A percentile compares a stretch with the other conserved stretches of the same genome.
Evolutionary conservation across 1,140 invertebrate genomes (phyloP).

Genomic region (Bombus waltoni): DNA sequence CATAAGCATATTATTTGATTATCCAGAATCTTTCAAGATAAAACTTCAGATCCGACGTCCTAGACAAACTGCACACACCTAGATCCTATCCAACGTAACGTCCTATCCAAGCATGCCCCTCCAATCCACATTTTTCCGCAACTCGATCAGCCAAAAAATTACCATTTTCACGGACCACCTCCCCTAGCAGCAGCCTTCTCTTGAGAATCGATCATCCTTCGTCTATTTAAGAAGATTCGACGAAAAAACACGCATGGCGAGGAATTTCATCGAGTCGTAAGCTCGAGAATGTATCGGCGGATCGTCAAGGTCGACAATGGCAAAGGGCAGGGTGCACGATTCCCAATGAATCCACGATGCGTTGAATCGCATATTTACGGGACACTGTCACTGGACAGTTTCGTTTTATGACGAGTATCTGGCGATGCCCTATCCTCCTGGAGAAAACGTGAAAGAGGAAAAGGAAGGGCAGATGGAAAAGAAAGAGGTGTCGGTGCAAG

Average conservation of each 20-base stretch:
- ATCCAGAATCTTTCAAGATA: too few relatives aligned
- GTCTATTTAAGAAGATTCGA: neutral
- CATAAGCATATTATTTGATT: too few relatives aligned
- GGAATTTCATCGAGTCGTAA: neutral
- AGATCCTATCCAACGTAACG: too few relatives aligned
- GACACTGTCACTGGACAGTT: neutral
- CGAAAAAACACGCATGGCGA: neutral
- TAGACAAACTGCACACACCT: too few relatives aligned
- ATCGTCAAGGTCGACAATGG: neutral
- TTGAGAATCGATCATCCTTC: neutral
- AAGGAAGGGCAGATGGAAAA: neutral
- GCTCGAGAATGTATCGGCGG: neutral
- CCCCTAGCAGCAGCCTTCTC: too few relatives aligned
- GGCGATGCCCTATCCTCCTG: neutral
- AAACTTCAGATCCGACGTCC: too few relatives aligned
- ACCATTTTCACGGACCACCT: too few relatives aligned
- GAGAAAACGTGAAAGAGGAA: neutral
- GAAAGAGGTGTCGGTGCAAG: neutral
- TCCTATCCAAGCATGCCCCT: too few relatives aligned
- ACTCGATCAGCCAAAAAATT: too few relatives aligned
- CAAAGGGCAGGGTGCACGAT: neutral
- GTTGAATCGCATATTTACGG: conserved; percentile 36
- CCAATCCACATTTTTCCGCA: too few relatives aligned
- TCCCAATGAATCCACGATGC: conserved; percentile 27
- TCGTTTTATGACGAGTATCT: conserved; percentile 52